These are phyloP conservation scores for Hypolimnas misippus DNA, from an alignment of 2,888 invertebrate genomes.

Conservation along the genomic window DNA sequence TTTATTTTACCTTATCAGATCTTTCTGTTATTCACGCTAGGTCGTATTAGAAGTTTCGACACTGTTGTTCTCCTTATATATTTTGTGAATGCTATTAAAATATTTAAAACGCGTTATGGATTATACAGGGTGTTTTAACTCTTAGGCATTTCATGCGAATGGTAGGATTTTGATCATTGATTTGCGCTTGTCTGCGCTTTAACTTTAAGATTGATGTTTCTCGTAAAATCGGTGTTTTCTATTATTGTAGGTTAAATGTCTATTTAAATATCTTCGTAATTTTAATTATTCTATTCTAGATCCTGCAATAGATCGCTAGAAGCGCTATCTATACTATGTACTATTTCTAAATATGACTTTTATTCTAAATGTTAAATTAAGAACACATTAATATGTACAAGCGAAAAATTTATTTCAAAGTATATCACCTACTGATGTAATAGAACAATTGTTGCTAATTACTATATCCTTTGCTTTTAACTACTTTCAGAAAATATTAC, in stretches of 20 bases:
- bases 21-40: background rate
- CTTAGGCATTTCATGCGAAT: constrained; percentile 71
- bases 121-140: constrained; percentile 77
- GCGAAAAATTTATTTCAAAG: background rate
- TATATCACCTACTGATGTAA: too few species aligned
- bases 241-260: constrained; percentile 39
- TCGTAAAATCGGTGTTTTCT: constrained; percentile 33
- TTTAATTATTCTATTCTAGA: constrained; percentile 28
- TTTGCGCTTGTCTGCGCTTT: constrained; percentile 42
- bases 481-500: too few species aligned
- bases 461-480: too few species aligned
- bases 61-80: constrained; percentile 35
- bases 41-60: constrained; percentile 4
- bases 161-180: constrained; percentile 33
- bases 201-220: constrained; percentile 40
- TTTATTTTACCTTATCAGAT: background rate
- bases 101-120: constrained; percentile 74
- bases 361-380: constrained; percentile 9
- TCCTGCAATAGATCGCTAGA: constrained; percentile 43
- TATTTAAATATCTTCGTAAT: constrained; percentile 29
- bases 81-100: constrained; percentile 46
- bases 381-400: background rate
- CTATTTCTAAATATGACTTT: constrained; percentile 18
- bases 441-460: too few species aligned
- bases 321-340: constrained; percentile 34